A percentile compares a stretch with the other conserved stretches of the same genome.
Conservation (phyloP, 2,797 vertebrate species). For the Urocyon cinereoargenteus region DNA sequence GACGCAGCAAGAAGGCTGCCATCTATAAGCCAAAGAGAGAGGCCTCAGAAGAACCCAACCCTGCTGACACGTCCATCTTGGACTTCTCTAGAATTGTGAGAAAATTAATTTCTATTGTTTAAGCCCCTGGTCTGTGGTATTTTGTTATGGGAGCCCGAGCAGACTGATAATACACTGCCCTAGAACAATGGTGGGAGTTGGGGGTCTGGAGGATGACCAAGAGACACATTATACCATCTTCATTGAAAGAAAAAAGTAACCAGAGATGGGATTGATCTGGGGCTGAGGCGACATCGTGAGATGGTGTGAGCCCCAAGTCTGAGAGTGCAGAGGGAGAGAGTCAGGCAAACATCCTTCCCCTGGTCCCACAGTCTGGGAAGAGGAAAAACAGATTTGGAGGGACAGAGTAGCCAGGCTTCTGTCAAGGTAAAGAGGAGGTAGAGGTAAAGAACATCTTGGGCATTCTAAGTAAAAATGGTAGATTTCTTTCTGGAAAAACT, state of each 20-base stretch:
- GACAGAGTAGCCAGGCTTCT: not conserved
- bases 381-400: not conserved
- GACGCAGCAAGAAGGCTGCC: not conserved
- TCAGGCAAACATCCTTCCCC: rapidly evolving
- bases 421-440: not conserved
- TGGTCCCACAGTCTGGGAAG: not conserved
- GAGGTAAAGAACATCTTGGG: not conserved
- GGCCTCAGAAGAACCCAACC: not conserved
- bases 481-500: not conserved
- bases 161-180: not conserved
- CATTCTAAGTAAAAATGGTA: not conserved
- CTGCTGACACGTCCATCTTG: not conserved
- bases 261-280: not conserved
- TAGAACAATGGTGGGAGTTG: not conserved
- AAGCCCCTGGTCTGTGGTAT: not conserved
- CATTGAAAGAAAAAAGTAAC: not conserved
- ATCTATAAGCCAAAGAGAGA: not conserved
- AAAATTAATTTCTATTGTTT: not conserved
- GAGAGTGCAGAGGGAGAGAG: not conserved
- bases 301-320: not conserved
- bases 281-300: rapidly evolving
- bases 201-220: not conserved
- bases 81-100: not conserved
- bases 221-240: not conserved
- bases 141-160: not conserved